Base-by-base conservation (phyloP, 2,113 vertebrate species). In the Solenodon paradoxus region DNA sequence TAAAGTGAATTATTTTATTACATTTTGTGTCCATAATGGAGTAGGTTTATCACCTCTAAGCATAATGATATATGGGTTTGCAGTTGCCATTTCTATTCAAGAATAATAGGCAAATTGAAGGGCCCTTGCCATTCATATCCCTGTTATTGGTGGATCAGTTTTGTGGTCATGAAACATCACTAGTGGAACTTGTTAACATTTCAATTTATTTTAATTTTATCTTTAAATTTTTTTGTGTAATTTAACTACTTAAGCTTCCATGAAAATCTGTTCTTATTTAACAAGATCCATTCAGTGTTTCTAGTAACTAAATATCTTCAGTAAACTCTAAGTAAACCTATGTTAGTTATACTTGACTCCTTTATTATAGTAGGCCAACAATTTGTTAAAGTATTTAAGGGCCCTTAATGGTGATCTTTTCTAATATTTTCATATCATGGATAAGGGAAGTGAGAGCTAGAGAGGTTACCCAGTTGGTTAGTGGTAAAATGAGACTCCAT, bases 141-240 rank as follows among this genome's bases (percentile, higher is more conserved):
- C 84, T 85, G 38, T 59, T 95, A 42, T 45, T 90, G 19, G 11
- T 57, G 40, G 90, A 59, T 8, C 22, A 82, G n/a, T 91, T 94
- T 89, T 88, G 19, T 79, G 42, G 11, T 69, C 69, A 92, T 92
- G 74, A 87, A 90, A 77, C 38, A 72, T 8, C 11, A 38, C 82
- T 68, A 77, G 28, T 83, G 51, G 61, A 57, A 75, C 38, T 93
- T 93, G 13, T 45, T 89, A 91, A 68, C 38, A 71, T 93, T 96
- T 38, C 94, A 38, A 89, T 92, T 90, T 88, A 12, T 85, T 90
- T 90, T 64, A 64, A 92, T 66, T 95, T 79, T 84, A 79, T 90
- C 79, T 87, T 95, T 55, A 77, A 95, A 89, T 83, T 95, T 85
- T 51, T 71, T 97, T 85, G 26, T 84, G 19, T 96, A 85, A 51